A percentile compares a stretch with the other conserved stretches of the same genome.
phyloP scores from a whole-genome alignment of 2,113 vertebrate genomes.

The Halichoeres trimaculatus region DNA sequence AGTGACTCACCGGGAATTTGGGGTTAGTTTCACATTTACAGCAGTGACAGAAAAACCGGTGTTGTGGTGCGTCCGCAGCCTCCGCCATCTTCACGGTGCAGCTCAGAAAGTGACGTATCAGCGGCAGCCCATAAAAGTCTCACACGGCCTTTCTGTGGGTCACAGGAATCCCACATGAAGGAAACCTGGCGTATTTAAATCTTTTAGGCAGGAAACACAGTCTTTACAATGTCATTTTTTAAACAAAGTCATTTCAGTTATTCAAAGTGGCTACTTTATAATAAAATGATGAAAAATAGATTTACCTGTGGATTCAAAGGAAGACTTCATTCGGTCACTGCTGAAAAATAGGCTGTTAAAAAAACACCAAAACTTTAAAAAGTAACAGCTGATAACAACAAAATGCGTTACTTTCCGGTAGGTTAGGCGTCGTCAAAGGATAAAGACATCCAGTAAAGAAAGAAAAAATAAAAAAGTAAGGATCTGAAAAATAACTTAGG shows the following conservation, averaged over 20 bases:
- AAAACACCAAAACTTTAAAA: too few relatives aligned
- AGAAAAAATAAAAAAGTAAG: too few relatives aligned
- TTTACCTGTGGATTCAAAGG: neutral
- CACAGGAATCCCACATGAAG: neutral
- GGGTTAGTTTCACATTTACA: constrained; percentile 92
- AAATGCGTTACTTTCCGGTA: too few relatives aligned
- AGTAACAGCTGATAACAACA: neutral
- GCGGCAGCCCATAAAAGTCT: constrained; percentile 61
- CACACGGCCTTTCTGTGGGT: constrained; percentile 1
- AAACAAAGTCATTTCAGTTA: neutral
- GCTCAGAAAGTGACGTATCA: constrained; percentile 67
- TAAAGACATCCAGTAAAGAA: too few relatives aligned
- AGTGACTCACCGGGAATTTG: constrained; percentile 90
- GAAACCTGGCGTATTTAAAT: neutral
- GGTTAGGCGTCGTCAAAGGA: too few relatives aligned
- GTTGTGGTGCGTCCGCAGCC: constrained; percentile 86
- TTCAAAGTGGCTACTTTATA: neutral
- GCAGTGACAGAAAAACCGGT: constrained; percentile 93
- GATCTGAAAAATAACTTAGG: too few relatives aligned
- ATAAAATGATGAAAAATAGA: too few relatives aligned
- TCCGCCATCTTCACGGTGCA: constrained; percentile 88
- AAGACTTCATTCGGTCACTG: neutral
- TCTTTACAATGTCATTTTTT: too few relatives aligned
- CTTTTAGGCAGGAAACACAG: too few relatives aligned
- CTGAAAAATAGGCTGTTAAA: constrained; percentile 2